Evolutionary conservation across 2,888 invertebrate species (phyloP), one percentile per base, ranked within the genome.

Genomic region (Synanthedon formicaeformis): DNA sequence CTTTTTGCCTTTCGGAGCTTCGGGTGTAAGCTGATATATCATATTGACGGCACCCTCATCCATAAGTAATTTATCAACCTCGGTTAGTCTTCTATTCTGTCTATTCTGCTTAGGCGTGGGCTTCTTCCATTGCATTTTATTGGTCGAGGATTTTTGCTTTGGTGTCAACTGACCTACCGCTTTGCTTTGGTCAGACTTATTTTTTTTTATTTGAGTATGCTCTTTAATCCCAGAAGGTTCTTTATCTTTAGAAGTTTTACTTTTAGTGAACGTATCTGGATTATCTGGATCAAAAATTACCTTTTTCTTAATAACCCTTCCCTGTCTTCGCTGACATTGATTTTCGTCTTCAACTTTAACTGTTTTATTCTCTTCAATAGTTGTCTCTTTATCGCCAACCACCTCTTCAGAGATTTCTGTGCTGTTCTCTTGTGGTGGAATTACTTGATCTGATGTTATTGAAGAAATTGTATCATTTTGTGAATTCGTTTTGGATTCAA

Each of bases 21-120:
- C 88, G 49, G 85, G 82, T 63, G 94, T 94, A 1, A 95, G 89
- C 18, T 94, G 92, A 67, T 94, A 94, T 48, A 96, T 85, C 91
- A 96, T 93, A 75, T 95, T 95, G 2, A 94, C 92, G 3, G 95
- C 95, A 1, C 96, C 95, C 71, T 96, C 96, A 71, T 96, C 96
- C 81, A 93, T 93, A 56, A 96, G 80, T 52, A 96, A 75, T 56
- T 88, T 91, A 65, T 95, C 94, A 52, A 96, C 89, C 81, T 96
- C 96, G 16, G 91, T 89, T 54, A 90, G 77, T 57, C 89, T 87
- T 60, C 88, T 90, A 58, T 90, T 89, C 66, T 90, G 90, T 67
- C 81, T 73, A 66, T 65, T 70, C 70, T 72, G 75, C 72, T 86
- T 73, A 64, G 88, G 76, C 51, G 78, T 71, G 49, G 85, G 86